These are phyloP conservation scores for Hesperia comma DNA, from an alignment of 2,888 invertebrate genomes.

Conservation along the genomic window DNA sequence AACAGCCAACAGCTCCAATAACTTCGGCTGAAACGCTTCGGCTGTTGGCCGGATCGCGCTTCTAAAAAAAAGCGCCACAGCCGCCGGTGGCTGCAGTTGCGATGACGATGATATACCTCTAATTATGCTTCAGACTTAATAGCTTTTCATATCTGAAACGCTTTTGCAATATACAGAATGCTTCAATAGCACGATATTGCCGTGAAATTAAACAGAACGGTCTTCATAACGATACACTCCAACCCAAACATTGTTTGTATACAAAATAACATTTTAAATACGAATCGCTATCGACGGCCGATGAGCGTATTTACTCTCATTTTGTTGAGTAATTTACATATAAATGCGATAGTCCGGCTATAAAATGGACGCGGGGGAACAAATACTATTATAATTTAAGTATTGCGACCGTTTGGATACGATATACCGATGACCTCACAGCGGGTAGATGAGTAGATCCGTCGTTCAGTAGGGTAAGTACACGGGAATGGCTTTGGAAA, in stretches of 20 bases:
- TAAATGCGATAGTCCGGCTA: background rate
- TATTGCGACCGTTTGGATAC: no score
- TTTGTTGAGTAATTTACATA: constrained; percentile 5
- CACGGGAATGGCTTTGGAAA: no score
- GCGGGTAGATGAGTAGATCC: no score
- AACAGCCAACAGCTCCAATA: no score
- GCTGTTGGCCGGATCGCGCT: no score
- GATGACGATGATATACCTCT: no score
- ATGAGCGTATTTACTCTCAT: constrained; percentile 9
- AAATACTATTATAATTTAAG: background rate
- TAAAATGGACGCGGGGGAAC: background rate
- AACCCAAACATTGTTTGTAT: background rate
- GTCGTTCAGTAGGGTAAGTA: no score
- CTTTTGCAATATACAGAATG: background rate
- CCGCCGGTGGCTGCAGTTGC: no score
- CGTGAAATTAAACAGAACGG: background rate
- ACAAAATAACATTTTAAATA: constrained; percentile 3
- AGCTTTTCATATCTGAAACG: background rate
- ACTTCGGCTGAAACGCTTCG: no score
- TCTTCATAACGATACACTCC: background rate
- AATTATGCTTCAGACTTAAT: no score
- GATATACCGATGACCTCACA: no score
- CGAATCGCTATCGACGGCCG: background rate
- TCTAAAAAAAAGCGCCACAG: no score
- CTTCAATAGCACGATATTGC: background rate